These are phyloP conservation scores for Geococcyx californianus DNA, from an alignment of 2,113 vertebrate species.

Conservation along the genomic window DNA sequence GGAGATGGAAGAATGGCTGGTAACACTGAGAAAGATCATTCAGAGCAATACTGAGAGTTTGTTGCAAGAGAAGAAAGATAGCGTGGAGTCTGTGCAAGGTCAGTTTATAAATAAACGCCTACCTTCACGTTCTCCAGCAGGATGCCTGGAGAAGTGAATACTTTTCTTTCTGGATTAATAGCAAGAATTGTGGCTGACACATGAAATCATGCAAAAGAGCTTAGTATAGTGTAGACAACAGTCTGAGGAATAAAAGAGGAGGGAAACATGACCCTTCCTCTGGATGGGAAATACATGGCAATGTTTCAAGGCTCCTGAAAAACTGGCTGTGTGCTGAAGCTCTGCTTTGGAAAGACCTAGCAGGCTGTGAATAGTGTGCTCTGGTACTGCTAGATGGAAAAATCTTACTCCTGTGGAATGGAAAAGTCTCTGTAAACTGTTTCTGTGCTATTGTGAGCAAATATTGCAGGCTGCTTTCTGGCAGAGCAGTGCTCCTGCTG, in stretches of 20 bases:
- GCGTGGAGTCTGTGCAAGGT: constrained; percentile 81
- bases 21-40: constrained; percentile 89
- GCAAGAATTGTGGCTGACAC: background rate
- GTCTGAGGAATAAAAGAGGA: constrained; percentile 18
- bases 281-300: constrained; percentile 51
- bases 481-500: background rate
- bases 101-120: constrained; percentile 9
- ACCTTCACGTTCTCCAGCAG: background rate
- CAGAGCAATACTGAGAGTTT: constrained; percentile 85
- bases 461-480: constrained; percentile 12
- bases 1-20: constrained; percentile 98
- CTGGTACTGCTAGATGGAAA: constrained; percentile 28
- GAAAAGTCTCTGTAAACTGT: background rate
- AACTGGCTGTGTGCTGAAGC: constrained; percentile 42
- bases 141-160: background rate
- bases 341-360: constrained; percentile 10
- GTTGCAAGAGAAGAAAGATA: constrained; percentile 87
- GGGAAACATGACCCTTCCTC: background rate
- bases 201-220: background rate
- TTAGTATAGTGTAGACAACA: background rate
- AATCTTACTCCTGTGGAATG: constrained; percentile 29
- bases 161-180: constrained; percentile 10
- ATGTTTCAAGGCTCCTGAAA: constrained; percentile 59
- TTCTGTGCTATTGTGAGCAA: constrained; percentile 38
- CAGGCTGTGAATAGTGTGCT: background rate